Conservation (phyloP, 2,113 vertebrate species). For the Telmatochromis brachygnathus region DNA sequence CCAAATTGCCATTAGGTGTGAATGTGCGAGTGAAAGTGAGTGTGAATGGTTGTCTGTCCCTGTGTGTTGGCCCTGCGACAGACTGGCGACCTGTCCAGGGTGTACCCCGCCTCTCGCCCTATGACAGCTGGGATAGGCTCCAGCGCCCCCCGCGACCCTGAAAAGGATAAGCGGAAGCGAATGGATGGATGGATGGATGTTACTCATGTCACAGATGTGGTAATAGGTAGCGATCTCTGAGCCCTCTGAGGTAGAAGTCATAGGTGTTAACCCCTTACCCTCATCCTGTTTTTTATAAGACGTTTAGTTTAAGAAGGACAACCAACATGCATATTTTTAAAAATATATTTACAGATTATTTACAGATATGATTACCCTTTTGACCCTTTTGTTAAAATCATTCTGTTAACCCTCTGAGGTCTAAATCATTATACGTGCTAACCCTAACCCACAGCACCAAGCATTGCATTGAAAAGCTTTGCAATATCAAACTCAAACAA, state of each 20-base stretch:
- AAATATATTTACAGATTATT: neutral
- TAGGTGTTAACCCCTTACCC: neutral
- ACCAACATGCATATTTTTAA: accelerated
- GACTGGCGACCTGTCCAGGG: too few relatives aligned
- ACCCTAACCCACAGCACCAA: neutral
- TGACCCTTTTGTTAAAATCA: neutral
- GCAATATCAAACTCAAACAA: neutral
- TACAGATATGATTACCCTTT: neutral
- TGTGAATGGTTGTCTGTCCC: accelerated
- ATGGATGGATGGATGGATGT: too few relatives aligned
- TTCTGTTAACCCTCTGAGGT: neutral
- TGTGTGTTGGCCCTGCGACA: too few relatives aligned
- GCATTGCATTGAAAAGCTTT: neutral
- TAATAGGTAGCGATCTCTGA: neutral
- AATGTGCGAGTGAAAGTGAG: too few relatives aligned
- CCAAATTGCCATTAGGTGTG: too few relatives aligned
- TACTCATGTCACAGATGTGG: neutral
- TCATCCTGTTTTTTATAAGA: neutral
- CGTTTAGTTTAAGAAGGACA: neutral
- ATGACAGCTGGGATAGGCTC: too few relatives aligned
- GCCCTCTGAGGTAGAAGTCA: neutral
- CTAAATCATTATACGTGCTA: neutral
- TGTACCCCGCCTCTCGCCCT: too few relatives aligned
- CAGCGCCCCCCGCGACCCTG: too few relatives aligned
- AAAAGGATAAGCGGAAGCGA: too few relatives aligned